A percentile compares a stretch with the other conserved stretches of the same genome.
Evolutionary conservation across 1,140 invertebrate genomes (phyloP).

Genomic region (Medauroidea extradentata): DNA sequence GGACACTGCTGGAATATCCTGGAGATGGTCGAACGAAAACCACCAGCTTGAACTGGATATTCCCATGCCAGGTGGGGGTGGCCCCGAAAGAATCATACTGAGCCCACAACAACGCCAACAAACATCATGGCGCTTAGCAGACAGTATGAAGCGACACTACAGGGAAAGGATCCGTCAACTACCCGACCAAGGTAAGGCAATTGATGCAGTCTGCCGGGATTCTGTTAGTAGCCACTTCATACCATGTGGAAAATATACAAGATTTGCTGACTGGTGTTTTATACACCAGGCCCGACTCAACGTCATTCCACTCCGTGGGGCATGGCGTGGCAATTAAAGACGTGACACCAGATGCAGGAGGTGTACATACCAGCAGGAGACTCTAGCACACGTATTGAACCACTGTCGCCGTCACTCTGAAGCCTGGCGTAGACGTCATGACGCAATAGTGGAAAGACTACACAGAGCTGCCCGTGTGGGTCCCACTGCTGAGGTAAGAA

Average conservation of each 20-base stretch:
- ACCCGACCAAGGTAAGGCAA: neutral
- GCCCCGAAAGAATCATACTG: neutral
- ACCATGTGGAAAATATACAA: constrained; percentile 23
- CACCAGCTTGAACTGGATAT: neutral
- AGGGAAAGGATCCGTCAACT: neutral
- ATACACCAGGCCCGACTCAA: constrained; percentile 32
- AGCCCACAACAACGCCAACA: neutral
- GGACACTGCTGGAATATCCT: neutral
- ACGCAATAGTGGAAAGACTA: constrained; percentile 14
- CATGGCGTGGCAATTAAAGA: too few relatives aligned
- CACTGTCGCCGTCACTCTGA: constrained; percentile 13
- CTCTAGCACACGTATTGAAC: too few relatives aligned
- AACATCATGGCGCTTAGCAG: neutral
- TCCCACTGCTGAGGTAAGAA: constrained; percentile 8
- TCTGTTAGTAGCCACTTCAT: constrained; percentile 27
- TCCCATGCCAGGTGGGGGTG: neutral
- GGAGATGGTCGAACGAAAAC: neutral
- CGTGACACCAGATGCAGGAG: too few relatives aligned
- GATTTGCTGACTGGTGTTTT: constrained; percentile 41
- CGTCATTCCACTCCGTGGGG: constrained; percentile 21
- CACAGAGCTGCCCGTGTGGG: constrained; percentile 12
- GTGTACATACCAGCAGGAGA: neutral
- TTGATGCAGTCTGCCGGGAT: neutral
- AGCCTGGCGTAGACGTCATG: constrained; percentile 10
- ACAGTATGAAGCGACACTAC: neutral